phyloP scores from a whole-genome alignment of 2,113 vertebrate genomes.

The Rhinolophus sinicus region DNA sequence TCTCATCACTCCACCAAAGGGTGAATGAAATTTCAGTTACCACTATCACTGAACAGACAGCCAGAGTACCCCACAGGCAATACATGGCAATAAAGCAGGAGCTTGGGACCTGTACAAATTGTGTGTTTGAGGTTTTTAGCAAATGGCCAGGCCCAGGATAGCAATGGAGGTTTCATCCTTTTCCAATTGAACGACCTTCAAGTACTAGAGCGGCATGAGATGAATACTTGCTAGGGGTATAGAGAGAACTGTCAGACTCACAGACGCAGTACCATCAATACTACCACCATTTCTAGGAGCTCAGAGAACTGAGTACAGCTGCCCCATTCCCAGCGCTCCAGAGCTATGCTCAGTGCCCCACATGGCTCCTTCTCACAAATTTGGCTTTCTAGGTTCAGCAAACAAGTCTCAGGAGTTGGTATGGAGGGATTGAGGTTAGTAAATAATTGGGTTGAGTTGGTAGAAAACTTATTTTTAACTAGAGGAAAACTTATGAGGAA shows the following conservation, averaged over 20 bases:
- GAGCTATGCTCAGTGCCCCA: neutral
- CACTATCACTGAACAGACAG: neutral
- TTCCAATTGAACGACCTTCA: slow-evolving; percentile 30
- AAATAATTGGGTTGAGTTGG: neutral
- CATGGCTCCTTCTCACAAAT: neutral
- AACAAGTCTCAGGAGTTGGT: neutral
- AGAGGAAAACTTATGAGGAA: neutral
- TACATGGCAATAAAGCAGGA: neutral
- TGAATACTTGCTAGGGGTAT: neutral
- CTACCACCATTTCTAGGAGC: neutral
- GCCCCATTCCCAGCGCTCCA: neutral
- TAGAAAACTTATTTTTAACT: slow-evolving; percentile 25
- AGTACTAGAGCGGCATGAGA: neutral
- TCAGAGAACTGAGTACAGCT: rapidly evolving
- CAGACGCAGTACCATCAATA: neutral
- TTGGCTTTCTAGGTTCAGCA: neutral
- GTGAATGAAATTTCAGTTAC: neutral
- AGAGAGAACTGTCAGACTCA: neutral
- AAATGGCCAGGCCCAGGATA: slow-evolving; percentile 24
- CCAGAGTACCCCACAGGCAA: neutral
- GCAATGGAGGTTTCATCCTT: slow-evolving; percentile 8
- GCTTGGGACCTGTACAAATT: neutral
- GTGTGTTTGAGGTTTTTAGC: neutral
- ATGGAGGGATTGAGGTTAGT: rapidly evolving
- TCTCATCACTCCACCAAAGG: neutral